Evolutionary conservation across 2,797 vertebrate species (phyloP), one percentile per base, ranked within the genome.

Genomic region (Cottoperca gobio): DNA sequence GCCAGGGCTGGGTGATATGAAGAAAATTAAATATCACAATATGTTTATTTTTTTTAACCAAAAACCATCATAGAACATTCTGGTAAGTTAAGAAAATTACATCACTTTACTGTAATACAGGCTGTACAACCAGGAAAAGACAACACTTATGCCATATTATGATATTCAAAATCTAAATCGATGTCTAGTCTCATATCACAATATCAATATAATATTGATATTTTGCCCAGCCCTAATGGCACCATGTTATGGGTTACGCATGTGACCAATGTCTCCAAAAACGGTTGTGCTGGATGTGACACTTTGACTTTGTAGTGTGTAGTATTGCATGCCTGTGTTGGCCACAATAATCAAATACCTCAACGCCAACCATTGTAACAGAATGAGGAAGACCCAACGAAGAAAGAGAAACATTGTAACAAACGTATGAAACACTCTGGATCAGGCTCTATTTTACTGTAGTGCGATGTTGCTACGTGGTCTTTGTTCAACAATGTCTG

Each of bases 301-400:
- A 37, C 57, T 28, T 64, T 61, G 7, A 75, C 50, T 48, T 55
- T 73, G 49, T 35, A 28, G 26, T 43, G 58, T 68, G 59, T 49
- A 49, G 65, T 57, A 49, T 55, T 70, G 81, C 66, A 74, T 60
- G 54, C 26, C 62, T 39, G 11, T 3, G 24, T 40, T 63, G 35
- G 72, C 54, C 59, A 63, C 49, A 46, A 52, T 31, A 57, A 70
- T 64, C 13, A 23, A 76, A 72, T 39, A 49, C 50, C 50, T 35
- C 24, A 40, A 39, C 12, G 57, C 26, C 31, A n/a, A 42, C 54
- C 14, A 9, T n/a, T 28, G 39, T 54, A 52, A 60, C 57, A 62
- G 66, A 69, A 37, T 68, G 52, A 84, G 82, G 81, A 88, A 85
- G 81, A 85, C 75, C 69, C 31, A 19, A 73, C 31, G 21, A 7